phyloP scores from a whole-genome alignment of 2,113 vertebrate genomes.

The Bungarus multicinctus region DNA sequence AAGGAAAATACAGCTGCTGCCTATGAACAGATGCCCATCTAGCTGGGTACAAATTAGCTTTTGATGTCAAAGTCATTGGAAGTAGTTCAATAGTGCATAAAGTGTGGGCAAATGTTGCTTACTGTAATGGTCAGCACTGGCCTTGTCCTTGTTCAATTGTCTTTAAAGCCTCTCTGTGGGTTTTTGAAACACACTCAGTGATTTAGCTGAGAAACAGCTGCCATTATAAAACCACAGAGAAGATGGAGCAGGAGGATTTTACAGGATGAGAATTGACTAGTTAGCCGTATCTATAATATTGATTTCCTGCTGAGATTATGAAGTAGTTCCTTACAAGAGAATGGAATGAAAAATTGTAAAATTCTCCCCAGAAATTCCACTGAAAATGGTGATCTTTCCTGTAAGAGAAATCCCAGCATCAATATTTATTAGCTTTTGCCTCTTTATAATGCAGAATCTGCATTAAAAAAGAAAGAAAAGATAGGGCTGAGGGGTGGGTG shows the following conservation, averaged over 20 bases:
- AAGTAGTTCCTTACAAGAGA: not conserved
- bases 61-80: constrained; percentile 34
- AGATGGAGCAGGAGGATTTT: not conserved
- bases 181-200: not conserved
- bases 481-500: not conserved
- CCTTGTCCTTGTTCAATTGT: not conserved
- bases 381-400: not conserved
- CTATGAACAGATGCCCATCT: constrained; percentile 37
- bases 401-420: not conserved
- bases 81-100: constrained; percentile 11
- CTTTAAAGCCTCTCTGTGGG: not conserved
- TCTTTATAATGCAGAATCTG: not conserved
- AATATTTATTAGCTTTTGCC: not conserved
- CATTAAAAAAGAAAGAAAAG: not conserved
- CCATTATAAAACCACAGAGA: no score
- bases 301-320: not conserved
- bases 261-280: not conserved
- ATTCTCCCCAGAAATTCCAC: not conserved
- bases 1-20: constrained; percentile 23
- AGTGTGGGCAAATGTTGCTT: accelerated
- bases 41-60: constrained; percentile 36
- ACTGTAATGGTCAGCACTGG: not conserved
- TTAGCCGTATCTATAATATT: not conserved
- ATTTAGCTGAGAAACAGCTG: not conserved
- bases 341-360: not conserved